phyloP scores from a whole-genome alignment of 1,140 invertebrate genomes.

The Heliconius congener region DNA sequence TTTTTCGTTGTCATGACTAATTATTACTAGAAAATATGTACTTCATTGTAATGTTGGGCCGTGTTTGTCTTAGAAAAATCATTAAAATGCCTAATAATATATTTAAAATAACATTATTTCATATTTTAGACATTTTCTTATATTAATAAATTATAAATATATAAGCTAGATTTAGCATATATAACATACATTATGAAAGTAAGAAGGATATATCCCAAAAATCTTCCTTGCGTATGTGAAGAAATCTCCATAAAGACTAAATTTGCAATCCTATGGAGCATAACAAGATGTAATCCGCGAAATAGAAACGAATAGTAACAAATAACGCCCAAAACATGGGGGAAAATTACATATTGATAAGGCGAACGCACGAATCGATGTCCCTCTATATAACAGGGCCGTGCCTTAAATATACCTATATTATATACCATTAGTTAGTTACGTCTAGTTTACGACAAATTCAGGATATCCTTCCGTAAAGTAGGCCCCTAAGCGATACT shows the following conservation, averaged over 20 bases:
- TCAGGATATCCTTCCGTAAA: constrained; percentile 39
- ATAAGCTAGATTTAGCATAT: not conserved
- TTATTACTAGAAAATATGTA: not conserved
- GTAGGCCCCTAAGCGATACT: constrained; percentile 32
- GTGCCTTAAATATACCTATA: constrained; percentile 47
- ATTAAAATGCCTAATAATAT: not conserved
- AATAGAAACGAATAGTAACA: constrained; percentile 25
- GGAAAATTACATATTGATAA: constrained; percentile 51
- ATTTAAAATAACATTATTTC: not conserved
- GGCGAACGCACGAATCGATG: constrained; percentile 50
- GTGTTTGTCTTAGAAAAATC: not conserved
- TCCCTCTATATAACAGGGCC: constrained; percentile 47
- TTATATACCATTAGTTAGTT: constrained; percentile 31
- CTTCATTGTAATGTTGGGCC: not conserved
- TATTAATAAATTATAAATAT: not conserved
- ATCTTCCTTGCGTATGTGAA: not conserved
- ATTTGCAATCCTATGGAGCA: constrained; percentile 7
- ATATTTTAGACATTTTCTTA: not conserved
- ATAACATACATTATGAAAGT: constrained; percentile 4
- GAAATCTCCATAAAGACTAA: not conserved
- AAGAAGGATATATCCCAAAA: not conserved
- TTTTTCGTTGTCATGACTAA: not conserved
- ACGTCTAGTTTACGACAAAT: constrained; percentile 27
- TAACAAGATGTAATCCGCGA: constrained; percentile 3
- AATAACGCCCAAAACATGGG: constrained; percentile 41